These are phyloP conservation scores for Cacatua alba DNA, from an alignment of 2,113 vertebrate species.

Conservation along the genomic window DNA sequence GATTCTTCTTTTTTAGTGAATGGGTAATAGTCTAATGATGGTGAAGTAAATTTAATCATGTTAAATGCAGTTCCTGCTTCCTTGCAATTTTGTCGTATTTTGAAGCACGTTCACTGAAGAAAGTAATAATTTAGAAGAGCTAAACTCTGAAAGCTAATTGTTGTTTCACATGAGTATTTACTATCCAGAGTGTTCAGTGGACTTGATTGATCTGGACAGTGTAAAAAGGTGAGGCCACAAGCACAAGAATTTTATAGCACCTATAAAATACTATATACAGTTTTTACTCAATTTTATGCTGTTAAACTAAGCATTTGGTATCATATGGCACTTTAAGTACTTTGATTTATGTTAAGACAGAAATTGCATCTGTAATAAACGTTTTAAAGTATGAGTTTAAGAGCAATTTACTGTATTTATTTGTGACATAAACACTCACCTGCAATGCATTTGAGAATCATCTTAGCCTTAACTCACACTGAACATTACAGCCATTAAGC, in stretches of 20 bases:
- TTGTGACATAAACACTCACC: slow-evolving; percentile 72
- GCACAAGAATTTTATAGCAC: slow-evolving; percentile 64
- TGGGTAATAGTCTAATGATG: neutral
- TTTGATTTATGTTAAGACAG: slow-evolving; percentile 72
- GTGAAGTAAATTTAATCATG: neutral
- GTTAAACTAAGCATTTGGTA: slow-evolving; percentile 67
- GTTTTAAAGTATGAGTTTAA: slow-evolving; percentile 57
- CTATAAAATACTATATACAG: slow-evolving; percentile 66
- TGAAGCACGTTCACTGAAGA: neutral
- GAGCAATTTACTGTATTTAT: slow-evolving; percentile 74
- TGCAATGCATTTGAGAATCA: slow-evolving; percentile 59
- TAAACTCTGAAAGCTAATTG: slow-evolving; percentile 34
- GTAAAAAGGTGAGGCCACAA: slow-evolving; percentile 50
- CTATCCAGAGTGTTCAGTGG: slow-evolving; percentile 3
- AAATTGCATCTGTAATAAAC: slow-evolving; percentile 71
- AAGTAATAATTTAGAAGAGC: neutral
- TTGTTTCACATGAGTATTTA: slow-evolving; percentile 3
- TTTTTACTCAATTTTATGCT: slow-evolving; percentile 67
- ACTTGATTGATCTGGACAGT: slow-evolving; percentile 55
- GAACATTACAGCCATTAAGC: slow-evolving; percentile 55
- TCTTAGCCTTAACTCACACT: slow-evolving; percentile 42
- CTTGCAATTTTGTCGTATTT: neutral
- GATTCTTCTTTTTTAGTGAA: neutral
- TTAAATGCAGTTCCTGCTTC: neutral
- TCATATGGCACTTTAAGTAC: slow-evolving; percentile 73